Evolutionary conservation across 2,888 invertebrate species (phyloP).

Genomic region (Zaprionus bogoriensis): DNA sequence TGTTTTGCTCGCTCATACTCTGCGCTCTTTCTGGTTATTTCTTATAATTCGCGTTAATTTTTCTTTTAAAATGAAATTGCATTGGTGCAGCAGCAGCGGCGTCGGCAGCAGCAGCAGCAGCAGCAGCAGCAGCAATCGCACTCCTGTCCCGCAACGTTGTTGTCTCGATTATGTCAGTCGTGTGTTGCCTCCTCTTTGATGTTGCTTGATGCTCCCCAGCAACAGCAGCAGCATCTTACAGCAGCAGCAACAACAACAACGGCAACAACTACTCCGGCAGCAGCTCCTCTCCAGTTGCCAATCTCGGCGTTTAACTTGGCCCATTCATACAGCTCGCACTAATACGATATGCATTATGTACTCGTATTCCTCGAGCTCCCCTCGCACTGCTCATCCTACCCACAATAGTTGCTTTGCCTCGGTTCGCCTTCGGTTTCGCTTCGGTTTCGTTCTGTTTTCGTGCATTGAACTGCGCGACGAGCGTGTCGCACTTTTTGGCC

Average conservation of each 20-base stretch:
- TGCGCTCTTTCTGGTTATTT: slow-evolving; percentile 53
- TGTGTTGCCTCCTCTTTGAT: slow-evolving; percentile 74
- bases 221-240: slow-evolving; percentile 11
- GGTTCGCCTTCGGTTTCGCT: slow-evolving; percentile 7
- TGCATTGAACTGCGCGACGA: slow-evolving; percentile 53
- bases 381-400: not conserved
- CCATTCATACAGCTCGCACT: slow-evolving; percentile 48
- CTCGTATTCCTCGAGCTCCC: slow-evolving; percentile 3
- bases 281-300: slow-evolving; percentile 29
- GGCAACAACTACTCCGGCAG: slow-evolving; percentile 24
- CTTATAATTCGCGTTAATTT: slow-evolving; percentile 76
- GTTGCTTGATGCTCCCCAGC: slow-evolving; percentile 48
- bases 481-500: slow-evolving; percentile 56
- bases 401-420: slow-evolving; percentile 8
- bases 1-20: slow-evolving; percentile 16
- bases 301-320: slow-evolving; percentile 45
- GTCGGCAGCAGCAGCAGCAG: slow-evolving; percentile 19
- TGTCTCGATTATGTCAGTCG: slow-evolving; percentile 74
- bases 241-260: slow-evolving; percentile 14
- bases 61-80: slow-evolving; percentile 75
- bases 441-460: slow-evolving; percentile 38
- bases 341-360: slow-evolving; percentile 33
- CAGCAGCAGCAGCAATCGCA: slow-evolving; percentile 34
- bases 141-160: slow-evolving; percentile 47
- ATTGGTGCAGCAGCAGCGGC: slow-evolving; percentile 49